phyloP scores from a whole-genome alignment of 2,797 vertebrate species.

The Helicolenus hilgendorfi region DNA sequence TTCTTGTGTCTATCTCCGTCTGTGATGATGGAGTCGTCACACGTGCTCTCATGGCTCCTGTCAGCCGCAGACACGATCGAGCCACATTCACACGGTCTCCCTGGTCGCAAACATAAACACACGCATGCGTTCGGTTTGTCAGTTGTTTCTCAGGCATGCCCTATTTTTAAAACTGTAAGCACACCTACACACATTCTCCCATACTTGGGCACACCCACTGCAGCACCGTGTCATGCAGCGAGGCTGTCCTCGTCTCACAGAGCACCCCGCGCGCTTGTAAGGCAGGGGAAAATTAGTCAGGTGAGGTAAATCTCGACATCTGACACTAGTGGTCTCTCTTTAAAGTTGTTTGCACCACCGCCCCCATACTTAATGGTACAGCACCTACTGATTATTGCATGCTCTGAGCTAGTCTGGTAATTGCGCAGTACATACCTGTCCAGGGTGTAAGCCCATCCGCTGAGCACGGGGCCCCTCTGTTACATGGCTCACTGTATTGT shows the following conservation, averaged over 20 bases:
- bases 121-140: slow-evolving; percentile 33
- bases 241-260: slow-evolving; percentile 7
- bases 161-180: slow-evolving; percentile 81
- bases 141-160: slow-evolving; percentile 68
- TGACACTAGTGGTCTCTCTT: slow-evolving; percentile 72
- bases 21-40: slow-evolving; percentile 24
- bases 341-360: slow-evolving; percentile 66
- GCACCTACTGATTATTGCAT: slow-evolving; percentile 82
- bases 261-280: slow-evolving; percentile 19
- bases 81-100: slow-evolving; percentile 71
- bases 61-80: slow-evolving; percentile 39
- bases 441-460: slow-evolving; percentile 83
- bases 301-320: slow-evolving; percentile 74
- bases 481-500: slow-evolving; percentile 28
- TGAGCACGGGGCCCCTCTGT: slow-evolving; percentile 68
- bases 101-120: slow-evolving; percentile 67
- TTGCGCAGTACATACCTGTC: slow-evolving; percentile 87
- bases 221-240: slow-evolving; percentile 18
- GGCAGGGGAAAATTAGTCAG: slow-evolving; percentile 55
- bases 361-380: slow-evolving; percentile 77
- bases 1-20: background rate
- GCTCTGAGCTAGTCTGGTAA: slow-evolving; percentile 80
- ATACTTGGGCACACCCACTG: slow-evolving; percentile 81
- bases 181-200: slow-evolving; percentile 87
- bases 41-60: slow-evolving; percentile 18